Evolutionary conservation across 2,888 invertebrate species (phyloP), one percentile per base, ranked within the genome.

Genomic region (Alloplasta piceator): DNA sequence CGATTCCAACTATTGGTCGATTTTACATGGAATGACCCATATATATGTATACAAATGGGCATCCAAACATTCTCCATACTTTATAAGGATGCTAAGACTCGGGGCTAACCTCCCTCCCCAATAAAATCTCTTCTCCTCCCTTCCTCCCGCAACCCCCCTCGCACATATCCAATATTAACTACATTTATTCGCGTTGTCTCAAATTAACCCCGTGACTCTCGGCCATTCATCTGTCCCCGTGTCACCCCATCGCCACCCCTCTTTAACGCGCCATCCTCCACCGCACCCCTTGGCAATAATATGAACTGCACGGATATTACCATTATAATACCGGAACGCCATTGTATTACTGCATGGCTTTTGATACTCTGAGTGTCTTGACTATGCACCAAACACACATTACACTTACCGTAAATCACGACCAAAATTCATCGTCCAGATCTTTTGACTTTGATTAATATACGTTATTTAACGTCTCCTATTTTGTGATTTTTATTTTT

Each of bases 111-210:
- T 74, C 80, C 84, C 26, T 26, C 26, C 78, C 73, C 70, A 77
- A 68, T 77, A 71, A 80, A 79, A 82, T 75, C 80, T 78, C 56
- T 75, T 74, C 63, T 63, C 58, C 83, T 78, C 83, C 85, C 87
- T 84, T 26, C 26, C 26, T 26, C 26, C 26, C 26, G 26, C 26
- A 26, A 1, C 26, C 26, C 26, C 26, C 26, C 26, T 26, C 26
- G 26, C 83, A 83, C 87, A 86, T 89, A 87, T 87, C 88, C 87
- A 87, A 90, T 92, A 92, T 92, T 91, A 92, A 92, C 91, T 92
- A 91, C 92, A 92, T 91, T 92, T 91, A 92, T 92, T 89, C 91
- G 88, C 90, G 89, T 90, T 90, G 92, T 91, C 89, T 90, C 90
- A 89, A 91, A 92, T 91, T 91, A 91, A 91, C 91, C 91, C 90